These are phyloP conservation scores for Eristalinus aeneus DNA, from an alignment of 2,888 invertebrate genomes.

Conservation along the genomic window DNA sequence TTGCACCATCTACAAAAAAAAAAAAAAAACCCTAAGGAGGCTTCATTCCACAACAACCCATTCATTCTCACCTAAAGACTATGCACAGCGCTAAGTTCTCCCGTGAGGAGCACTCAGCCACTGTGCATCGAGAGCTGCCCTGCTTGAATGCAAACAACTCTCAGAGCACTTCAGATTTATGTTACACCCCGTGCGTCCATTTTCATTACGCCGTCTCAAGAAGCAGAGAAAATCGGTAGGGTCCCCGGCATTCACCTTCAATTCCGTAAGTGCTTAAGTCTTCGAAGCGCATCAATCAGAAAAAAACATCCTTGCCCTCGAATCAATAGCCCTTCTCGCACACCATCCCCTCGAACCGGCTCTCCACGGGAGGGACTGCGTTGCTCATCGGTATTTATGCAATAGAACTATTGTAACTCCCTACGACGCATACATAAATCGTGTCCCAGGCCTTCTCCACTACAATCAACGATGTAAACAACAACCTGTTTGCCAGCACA, in stretches of 20 bases:
- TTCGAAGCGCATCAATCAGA: slow-evolving; percentile 13
- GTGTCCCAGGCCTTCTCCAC: slow-evolving; percentile 51
- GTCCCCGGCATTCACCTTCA: background rate
- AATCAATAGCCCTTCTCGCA: slow-evolving; percentile 7
- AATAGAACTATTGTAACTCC: slow-evolving; percentile 32
- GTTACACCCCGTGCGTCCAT: background rate
- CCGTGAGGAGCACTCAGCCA: background rate
- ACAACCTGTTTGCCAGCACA: slow-evolving; percentile 62
- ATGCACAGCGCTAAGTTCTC: no score
- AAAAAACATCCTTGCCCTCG: slow-evolving; percentile 23
- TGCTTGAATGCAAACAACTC: background rate
- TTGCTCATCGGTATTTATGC: slow-evolving; percentile 22
- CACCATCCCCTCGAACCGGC: background rate
- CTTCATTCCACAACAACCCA: no score
- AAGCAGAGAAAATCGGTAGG: background rate
- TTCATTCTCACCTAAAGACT: no score
- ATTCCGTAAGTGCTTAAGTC: background rate
- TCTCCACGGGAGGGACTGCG: background rate
- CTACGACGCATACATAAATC: slow-evolving; percentile 19
- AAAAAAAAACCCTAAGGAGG: no score
- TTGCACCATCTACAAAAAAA: no score
- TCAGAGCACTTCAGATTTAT: background rate
- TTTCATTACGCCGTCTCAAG: background rate
- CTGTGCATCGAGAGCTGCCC: background rate
- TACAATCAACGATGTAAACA: slow-evolving; percentile 65